Evolutionary conservation across 2,113 vertebrate genomes (phyloP).

Genomic region (Hippocampus abdominalis): DNA sequence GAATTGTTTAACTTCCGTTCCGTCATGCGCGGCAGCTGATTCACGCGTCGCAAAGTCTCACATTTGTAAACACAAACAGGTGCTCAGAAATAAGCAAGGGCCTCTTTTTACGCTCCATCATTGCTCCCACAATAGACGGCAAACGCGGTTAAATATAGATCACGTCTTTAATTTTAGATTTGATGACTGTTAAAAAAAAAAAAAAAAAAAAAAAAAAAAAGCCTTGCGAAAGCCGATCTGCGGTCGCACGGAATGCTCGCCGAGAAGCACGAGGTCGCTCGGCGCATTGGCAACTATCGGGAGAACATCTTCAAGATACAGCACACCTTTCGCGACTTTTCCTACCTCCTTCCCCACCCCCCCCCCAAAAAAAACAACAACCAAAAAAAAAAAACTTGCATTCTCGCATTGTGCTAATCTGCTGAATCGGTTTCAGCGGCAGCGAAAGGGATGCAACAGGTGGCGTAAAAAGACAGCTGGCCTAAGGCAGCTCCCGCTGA

Average conservation of each 20-base stretch:
- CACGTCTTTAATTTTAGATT: constrained; percentile 66
- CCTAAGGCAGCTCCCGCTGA: constrained; percentile 73
- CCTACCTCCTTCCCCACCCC: constrained; percentile 15
- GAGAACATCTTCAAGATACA: constrained; percentile 51
- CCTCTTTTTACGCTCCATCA: constrained; percentile 37
- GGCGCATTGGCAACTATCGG: constrained; percentile 50
- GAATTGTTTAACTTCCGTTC: background rate
- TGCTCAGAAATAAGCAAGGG: constrained; percentile 15
- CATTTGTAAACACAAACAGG: constrained; percentile 54
- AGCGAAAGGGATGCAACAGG: constrained; percentile 31
- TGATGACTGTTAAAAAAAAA: constrained; percentile 55
- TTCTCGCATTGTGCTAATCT: background rate
- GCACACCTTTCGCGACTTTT: constrained; percentile 10
- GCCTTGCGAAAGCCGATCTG: constrained; percentile 42
- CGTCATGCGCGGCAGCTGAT: constrained; percentile 5
- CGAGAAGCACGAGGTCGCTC: constrained; percentile 42
- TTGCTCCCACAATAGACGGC: constrained; percentile 55
- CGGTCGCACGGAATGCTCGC: constrained; percentile 41
- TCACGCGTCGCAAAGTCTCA: constrained; percentile 13
- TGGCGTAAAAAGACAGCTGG: constrained; percentile 73
- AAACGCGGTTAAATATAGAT: constrained; percentile 62
- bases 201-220: constrained; percentile 27
- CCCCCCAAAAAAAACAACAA: background rate
- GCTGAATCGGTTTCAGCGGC: constrained; percentile 11
- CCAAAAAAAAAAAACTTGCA: background rate